Evolutionary conservation across 2,888 invertebrate species (phyloP).

Genomic region (Meteorus colon): DNA sequence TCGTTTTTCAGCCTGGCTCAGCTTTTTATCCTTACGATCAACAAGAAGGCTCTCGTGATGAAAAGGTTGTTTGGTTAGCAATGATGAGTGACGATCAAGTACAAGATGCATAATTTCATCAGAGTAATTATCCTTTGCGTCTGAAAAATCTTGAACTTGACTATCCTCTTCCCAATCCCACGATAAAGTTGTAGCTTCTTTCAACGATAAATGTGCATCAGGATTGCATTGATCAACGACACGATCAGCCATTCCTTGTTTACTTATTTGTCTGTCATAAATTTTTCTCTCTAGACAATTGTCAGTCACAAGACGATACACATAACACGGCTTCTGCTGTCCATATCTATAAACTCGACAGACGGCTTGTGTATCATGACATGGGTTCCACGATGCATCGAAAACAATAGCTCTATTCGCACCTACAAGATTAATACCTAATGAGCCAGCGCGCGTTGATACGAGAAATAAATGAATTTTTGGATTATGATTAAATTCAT

Average conservation of each 20-base stretch:
- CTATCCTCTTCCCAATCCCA: slow-evolving; percentile 92
- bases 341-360: slow-evolving; percentile 94
- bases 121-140: slow-evolving; percentile 82
- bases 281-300: slow-evolving; percentile 98
- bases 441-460: slow-evolving; percentile 95
- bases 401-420: slow-evolving; percentile 98
- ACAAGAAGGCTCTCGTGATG: slow-evolving; percentile 96
- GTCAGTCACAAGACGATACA: slow-evolving; percentile 97
- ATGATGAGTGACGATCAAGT: slow-evolving; percentile 78
- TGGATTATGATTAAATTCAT: slow-evolving; percentile 94
- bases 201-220: slow-evolving; percentile 92
- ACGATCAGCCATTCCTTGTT: slow-evolving; percentile 98
- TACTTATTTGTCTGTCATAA: slow-evolving; percentile 98
- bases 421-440: slow-evolving; percentile 97
- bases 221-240: slow-evolving; percentile 99
- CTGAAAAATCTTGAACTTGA: slow-evolving; percentile 83
- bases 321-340: slow-evolving; percentile 94
- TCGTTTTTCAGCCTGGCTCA: slow-evolving; percentile 94
- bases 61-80: slow-evolving; percentile 90
- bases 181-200: slow-evolving; percentile 91
- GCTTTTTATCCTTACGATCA: slow-evolving; percentile 94
- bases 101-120: slow-evolving; percentile 86
- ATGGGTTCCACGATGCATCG: slow-evolving; percentile 99
- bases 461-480: slow-evolving; percentile 93
- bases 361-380: slow-evolving; percentile 98